These are phyloP conservation scores for Takifugu ocellatus DNA, from an alignment of 2,797 vertebrate species.

Conservation along the genomic window DNA sequence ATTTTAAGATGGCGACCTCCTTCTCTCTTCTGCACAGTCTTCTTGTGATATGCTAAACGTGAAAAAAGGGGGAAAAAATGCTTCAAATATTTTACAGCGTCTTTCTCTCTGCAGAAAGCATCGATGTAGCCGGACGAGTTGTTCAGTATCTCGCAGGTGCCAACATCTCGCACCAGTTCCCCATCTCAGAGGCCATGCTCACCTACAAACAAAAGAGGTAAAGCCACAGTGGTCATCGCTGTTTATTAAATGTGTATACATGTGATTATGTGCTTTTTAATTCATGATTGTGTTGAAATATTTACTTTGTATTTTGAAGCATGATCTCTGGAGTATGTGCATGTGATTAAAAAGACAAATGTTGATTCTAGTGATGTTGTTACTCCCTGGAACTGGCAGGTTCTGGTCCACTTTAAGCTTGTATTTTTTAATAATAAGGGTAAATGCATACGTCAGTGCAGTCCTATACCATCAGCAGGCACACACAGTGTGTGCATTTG, in stretches of 20 bases:
- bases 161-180: constrained; percentile 80
- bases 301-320: too few relatives aligned
- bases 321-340: constrained; percentile 10
- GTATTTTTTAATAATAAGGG: background rate
- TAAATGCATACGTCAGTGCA: background rate
- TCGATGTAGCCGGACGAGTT: constrained; percentile 78
- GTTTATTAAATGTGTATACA: constrained; percentile 22
- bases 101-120: constrained; percentile 67
- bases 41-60: constrained; percentile 6
- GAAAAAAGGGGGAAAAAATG: constrained; percentile 14
- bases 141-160: constrained; percentile 79
- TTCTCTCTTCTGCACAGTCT: constrained; percentile 15
- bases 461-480: background rate
- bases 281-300: background rate
- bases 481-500: constrained; percentile 31
- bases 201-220: constrained; percentile 87
- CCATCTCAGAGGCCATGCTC: constrained; percentile 84
- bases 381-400: background rate
- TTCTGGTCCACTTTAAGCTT: background rate
- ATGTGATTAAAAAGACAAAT: constrained; percentile 17
- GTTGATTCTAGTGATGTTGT: constrained; percentile 2
- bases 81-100: constrained; percentile 19
- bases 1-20: background rate
- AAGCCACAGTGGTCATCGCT: background rate
- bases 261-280: constrained; percentile 21